phyloP scores from a whole-genome alignment of 2,113 vertebrate species.

The Turnix velox region DNA sequence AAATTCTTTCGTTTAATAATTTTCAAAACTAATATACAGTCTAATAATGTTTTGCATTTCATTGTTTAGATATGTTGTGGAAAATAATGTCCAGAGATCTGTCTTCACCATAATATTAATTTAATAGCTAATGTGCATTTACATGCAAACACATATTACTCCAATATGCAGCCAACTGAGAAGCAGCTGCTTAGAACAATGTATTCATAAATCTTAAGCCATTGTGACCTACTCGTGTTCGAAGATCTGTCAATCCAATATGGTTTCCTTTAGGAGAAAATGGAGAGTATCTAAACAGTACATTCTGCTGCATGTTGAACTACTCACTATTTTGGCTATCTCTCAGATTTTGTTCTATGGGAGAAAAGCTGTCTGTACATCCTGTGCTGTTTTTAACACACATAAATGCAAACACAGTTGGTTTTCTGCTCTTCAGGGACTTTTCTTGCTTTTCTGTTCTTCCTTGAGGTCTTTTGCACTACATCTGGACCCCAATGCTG shows the following conservation, averaged over 20 bases:
- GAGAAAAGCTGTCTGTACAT: background rate
- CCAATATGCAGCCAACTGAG: background rate
- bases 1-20: background rate
- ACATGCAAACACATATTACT: background rate
- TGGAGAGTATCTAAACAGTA: background rate
- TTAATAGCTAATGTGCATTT: background rate
- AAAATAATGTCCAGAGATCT: background rate
- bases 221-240: background rate
- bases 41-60: background rate
- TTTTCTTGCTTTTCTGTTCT: slow-evolving; percentile 65
- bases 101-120: background rate
- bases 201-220: background rate
- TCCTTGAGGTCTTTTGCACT: slow-evolving; percentile 75
- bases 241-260: background rate
- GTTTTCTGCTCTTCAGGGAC: background rate
- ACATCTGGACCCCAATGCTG: slow-evolving; percentile 74
- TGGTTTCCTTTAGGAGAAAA: background rate
- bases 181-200: background rate
- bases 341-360: background rate
- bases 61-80: background rate
- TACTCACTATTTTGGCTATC: background rate
- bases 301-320: background rate
- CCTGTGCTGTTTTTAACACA: background rate
- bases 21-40: background rate
- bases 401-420: background rate